Evolutionary conservation across 2,888 invertebrate genomes (phyloP), one percentile per base, ranked within the genome.

Genomic region (Nipponacmea schrenckii): DNA sequence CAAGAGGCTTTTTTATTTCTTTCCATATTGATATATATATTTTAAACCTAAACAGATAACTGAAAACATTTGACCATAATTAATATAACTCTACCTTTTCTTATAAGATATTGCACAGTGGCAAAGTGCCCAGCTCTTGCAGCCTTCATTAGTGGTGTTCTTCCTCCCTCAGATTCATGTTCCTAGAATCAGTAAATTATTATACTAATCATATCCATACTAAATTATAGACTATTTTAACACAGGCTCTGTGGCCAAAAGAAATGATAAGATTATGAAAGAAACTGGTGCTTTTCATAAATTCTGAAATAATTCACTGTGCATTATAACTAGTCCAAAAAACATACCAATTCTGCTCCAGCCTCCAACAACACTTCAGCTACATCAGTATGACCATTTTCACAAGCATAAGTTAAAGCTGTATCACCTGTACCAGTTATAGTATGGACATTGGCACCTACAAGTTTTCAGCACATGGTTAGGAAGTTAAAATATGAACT

Each of bases 101-200:
- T 93, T 80, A 98, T 94, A 76, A 99, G 93, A 91, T 96, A 97
- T 91, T 97, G 95, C 81, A 98, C 97, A 78, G 98, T 97, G 90
- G 96, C 96, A 70, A 96, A 91, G 90, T 98, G 97, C 0, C 98
- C 98, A 20, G 97, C 96, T 80, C 98, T 93, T 81, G 97, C 96
- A 39, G 98, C 98, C 91, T 98, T 98, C 98, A 99, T 98, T 86
- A 99, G 91, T 66, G 98, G 97, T 77, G 98, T 99, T 83, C 97
- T 92, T 7, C 98, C 98, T 75, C 96, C 98, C 90, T 98, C 98
- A 64, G 96, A 95, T 91, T 97, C 96, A 90, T 97, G 97, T 90
- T 98, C 97, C 92, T 93, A 63, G 66, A 75, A 14, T 56, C 56
- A 56, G 20, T 12, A 56, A 8, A 56, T 56, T 56, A 24, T n/a